Conservation (phyloP, 2,113 vertebrate genomes). For the Chaetops frenatus region DNA sequence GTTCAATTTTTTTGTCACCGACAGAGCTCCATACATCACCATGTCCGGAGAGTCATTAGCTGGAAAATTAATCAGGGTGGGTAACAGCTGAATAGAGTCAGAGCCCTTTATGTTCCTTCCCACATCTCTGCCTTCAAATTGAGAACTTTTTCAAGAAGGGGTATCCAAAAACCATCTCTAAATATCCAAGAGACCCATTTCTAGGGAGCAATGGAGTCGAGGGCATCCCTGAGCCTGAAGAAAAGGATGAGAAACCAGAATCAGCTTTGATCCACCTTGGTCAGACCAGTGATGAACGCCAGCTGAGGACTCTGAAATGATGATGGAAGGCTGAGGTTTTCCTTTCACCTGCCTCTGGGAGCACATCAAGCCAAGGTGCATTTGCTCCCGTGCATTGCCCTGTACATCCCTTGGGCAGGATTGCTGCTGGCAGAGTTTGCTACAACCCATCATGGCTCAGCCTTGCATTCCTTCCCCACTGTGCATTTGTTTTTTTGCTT, state of each 20-base stretch:
- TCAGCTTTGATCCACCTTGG: neutral
- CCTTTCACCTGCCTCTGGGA: neutral
- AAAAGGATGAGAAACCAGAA: neutral
- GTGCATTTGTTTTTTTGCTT: neutral
- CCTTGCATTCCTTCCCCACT: neutral
- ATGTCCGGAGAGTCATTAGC: constrained; percentile 64
- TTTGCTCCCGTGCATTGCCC: neutral
- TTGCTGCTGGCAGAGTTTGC: neutral
- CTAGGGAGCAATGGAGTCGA: neutral
- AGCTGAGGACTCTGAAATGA: neutral
- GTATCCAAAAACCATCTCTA: neutral
- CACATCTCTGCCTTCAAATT: neutral
- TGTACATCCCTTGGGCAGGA: neutral
- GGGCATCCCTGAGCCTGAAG: neutral
- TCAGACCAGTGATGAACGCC: neutral
- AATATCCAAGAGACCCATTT: neutral
- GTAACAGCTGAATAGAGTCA: constrained; percentile 17
- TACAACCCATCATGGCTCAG: neutral
- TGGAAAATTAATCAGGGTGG: constrained; percentile 64
- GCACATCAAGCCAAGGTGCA: neutral
- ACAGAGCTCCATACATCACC: constrained; percentile 61
- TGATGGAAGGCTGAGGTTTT: neutral
- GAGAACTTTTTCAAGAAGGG: neutral
- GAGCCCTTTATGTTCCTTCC: neutral
- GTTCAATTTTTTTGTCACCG: constrained; percentile 63